Evolutionary conservation across 2,797 vertebrate species (phyloP), one percentile per base, ranked within the genome.

Genomic region (Peromyscus attwateri): DNA sequence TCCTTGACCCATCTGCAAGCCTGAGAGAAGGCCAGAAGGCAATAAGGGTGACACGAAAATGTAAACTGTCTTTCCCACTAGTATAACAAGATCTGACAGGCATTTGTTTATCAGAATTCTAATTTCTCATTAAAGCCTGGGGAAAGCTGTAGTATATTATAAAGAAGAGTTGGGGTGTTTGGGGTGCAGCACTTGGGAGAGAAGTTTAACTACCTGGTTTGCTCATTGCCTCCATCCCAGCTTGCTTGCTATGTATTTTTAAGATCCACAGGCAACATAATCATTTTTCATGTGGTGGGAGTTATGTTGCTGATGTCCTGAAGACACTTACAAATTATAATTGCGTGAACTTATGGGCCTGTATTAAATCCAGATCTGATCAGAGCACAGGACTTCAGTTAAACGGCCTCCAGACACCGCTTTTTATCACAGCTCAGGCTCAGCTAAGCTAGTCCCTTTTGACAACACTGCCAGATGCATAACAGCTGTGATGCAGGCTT

Each of bases 1-100:
- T 98, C 98, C 99, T 98, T 99, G 99, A 99, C 99, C 99, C 99
- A 99, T 99, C 99, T 99, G 98, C 98, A 98, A 99, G 98, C 97
- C 98, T 99, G 98, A 14, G 57, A 95, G 83, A 94, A 98, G 97
- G 55, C 92, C 79, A 98, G 71, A 97, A 76, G 57, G 83, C 34
- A 92, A 75, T 91, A 92, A 94, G 64, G 75, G 37, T 81, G 37
- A 90, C 62, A 43, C 43, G 85, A 27, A 80, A 91, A 92, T 55
- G 40, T 23, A 95, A 97, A 62, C 75, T 85, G 40, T n/a, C 9
- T 93, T 94, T 93, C 91, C 80, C 80, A 88, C 14, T 21, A 19
- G 77, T 60, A 71, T 55, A 87, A 96, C 87, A 84, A 82, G 23
- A 87, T 73, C 31, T 89, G 71, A 95, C 62, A 94, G 1, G 62